Percentiles rank a stretch among this genome's conserved stretches.
Conservation (phyloP, 2,797 vertebrate species). For the Chelidonichthys spinosus region DNA sequence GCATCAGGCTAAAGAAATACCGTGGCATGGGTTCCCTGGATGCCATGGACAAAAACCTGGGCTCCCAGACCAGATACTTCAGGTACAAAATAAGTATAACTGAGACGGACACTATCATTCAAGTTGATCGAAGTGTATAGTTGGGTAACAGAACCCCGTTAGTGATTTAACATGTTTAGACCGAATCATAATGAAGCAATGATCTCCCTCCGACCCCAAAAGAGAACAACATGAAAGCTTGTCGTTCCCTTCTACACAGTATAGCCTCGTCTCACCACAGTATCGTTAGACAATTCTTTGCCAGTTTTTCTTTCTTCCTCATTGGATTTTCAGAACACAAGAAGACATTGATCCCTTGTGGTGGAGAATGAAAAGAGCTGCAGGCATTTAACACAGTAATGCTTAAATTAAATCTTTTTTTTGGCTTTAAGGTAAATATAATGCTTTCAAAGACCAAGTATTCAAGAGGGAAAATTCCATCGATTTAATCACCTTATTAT, state of each 20-base stretch:
- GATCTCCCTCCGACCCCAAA: neutral
- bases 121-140: neutral
- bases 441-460: too few relatives aligned
- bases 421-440: neutral
- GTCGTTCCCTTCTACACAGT: neutral
- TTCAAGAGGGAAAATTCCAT: neutral
- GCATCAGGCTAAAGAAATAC: conserved; percentile 97
- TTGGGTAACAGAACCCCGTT: neutral
- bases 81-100: conserved; percentile 82
- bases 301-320: conserved; percentile 47
- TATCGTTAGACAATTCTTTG: neutral
- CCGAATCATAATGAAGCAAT: neutral
- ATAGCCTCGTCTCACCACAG: neutral
- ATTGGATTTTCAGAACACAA: conserved; percentile 26
- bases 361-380: conserved; percentile 18
- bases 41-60: conserved; percentile 98
- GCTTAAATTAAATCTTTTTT: neutral
- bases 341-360: neutral
- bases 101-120: neutral
- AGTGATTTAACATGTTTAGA: neutral
- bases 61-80: conserved; percentile 97
- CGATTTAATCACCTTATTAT: neutral
- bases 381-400: neutral
- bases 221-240: neutral
- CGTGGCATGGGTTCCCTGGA: conserved; percentile 98